Conservation (phyloP, 2,888 invertebrate species). For the Sphaerophoria rueppellii region DNA sequence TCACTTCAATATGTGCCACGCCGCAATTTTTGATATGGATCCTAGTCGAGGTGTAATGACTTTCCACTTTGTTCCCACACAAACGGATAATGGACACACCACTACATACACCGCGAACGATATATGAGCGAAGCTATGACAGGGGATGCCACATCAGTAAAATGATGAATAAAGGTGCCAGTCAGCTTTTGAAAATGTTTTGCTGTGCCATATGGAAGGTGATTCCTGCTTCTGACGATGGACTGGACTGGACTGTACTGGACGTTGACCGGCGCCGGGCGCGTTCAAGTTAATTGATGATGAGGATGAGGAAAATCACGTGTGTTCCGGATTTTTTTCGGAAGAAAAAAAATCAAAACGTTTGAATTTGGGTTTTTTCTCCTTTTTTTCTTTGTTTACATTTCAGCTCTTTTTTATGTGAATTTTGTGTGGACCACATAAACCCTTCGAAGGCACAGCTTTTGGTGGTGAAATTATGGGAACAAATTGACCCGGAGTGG, state of each 20-base stretch:
- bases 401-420: neutral
- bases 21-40: slow-evolving; percentile 60
- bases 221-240: neutral
- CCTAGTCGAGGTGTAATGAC: slow-evolving; percentile 67
- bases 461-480: slow-evolving; percentile 68
- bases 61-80: slow-evolving; percentile 57
- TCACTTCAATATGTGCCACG: neutral
- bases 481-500: slow-evolving; percentile 70
- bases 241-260: neutral
- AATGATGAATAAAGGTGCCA: slow-evolving; percentile 39
- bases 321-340: slow-evolving; percentile 42
- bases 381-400: too few relatives aligned
- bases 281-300: slow-evolving; percentile 69
- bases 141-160: slow-evolving; percentile 11
- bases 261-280: slow-evolving; percentile 29
- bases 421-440: neutral
- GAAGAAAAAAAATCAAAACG: slow-evolving; percentile 53
- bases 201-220: slow-evolving; percentile 3
- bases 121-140: neutral
- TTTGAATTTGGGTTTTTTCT: slow-evolving; percentile 5
- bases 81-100: neutral
- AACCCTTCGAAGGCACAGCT: slow-evolving; percentile 55
- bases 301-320: slow-evolving; percentile 57
- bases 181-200: slow-evolving; percentile 24
- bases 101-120: neutral